A percentile compares a stretch with the other conserved stretches of the same genome.
Conservation (phyloP, 2,797 vertebrate species). For the Platalea minor region DNA sequence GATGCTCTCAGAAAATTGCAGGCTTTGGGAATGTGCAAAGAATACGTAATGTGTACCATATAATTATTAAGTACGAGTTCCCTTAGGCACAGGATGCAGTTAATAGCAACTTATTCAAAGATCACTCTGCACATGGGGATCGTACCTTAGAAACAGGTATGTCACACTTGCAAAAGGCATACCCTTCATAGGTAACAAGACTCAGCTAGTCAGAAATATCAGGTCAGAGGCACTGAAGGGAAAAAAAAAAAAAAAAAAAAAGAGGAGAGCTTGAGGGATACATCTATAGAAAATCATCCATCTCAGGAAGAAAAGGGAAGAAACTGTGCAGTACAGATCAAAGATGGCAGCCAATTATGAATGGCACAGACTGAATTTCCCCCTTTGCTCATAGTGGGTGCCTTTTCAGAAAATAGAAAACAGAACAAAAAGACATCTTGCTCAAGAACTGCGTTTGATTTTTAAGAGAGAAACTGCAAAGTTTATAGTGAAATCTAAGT, state of each 20-base stretch:
- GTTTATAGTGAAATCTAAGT: not conserved
- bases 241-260: not conserved
- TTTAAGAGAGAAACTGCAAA: not conserved
- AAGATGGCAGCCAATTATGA: fast-evolving
- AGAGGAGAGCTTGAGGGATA: not conserved
- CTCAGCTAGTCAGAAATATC: not conserved
- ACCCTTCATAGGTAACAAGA: not conserved
- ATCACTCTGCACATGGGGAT: not conserved
- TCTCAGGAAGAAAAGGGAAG: not conserved
- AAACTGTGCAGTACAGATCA: not conserved
- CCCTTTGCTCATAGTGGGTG: not conserved
- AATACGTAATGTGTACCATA: not conserved
- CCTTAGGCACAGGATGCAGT: not conserved
- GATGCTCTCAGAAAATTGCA: constrained; percentile 24
- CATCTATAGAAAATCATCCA: not conserved
- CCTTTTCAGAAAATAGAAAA: not conserved
- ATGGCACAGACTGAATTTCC: not conserved
- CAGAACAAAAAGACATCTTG: not conserved
- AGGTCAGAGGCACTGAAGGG: not conserved
- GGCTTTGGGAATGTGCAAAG: constrained; percentile 2
- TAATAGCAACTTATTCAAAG: not conserved
- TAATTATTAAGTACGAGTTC: not conserved
- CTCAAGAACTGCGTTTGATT: not conserved
- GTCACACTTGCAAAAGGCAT: not conserved
- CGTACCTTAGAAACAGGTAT: not conserved